Percentiles rank a stretch among this genome's conserved stretches.
phyloP scores from a whole-genome alignment of 2,888 invertebrate species.

The Lathronympha strigana region DNA sequence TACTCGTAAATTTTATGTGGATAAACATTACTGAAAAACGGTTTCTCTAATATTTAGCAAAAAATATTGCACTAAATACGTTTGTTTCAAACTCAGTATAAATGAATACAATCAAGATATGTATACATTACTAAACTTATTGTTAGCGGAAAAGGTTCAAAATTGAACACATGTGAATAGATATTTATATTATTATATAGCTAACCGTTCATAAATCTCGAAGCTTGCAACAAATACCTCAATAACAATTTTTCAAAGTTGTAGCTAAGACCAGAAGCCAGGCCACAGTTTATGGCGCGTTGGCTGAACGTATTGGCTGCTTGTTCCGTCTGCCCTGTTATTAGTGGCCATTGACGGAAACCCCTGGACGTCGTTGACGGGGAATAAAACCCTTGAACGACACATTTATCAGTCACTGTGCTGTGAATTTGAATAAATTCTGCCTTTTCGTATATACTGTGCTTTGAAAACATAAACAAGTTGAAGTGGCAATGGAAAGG shows the following conservation, averaged over 20 bases:
- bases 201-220: not conserved
- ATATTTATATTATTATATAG: no score
- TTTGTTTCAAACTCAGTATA: not conserved
- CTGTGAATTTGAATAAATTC: slow-evolving; percentile 21
- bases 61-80: not conserved
- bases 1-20: no score
- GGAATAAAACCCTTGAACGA: slow-evolving; percentile 31
- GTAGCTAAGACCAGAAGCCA: slow-evolving; percentile 45
- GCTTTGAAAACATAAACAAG: not conserved
- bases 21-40: not conserved
- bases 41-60: not conserved
- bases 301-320: slow-evolving; percentile 36
- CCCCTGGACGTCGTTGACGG: slow-evolving; percentile 22
- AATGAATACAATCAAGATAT: no score
- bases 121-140: no score
- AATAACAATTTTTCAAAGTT: slow-evolving; percentile 2
- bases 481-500: slow-evolving; percentile 1
- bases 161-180: no score
- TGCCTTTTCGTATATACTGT: not conserved
- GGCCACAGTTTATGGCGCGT: slow-evolving; percentile 34
- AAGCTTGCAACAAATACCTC: slow-evolving; percentile 1
- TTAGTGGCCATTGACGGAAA: slow-evolving; percentile 38
- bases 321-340: slow-evolving; percentile 39
- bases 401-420: slow-evolving; percentile 38
- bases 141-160: no score